Conservation (phyloP, 53 echinoderm and acorn worm genomes). For the Temnopleurus reevesii region DNA sequence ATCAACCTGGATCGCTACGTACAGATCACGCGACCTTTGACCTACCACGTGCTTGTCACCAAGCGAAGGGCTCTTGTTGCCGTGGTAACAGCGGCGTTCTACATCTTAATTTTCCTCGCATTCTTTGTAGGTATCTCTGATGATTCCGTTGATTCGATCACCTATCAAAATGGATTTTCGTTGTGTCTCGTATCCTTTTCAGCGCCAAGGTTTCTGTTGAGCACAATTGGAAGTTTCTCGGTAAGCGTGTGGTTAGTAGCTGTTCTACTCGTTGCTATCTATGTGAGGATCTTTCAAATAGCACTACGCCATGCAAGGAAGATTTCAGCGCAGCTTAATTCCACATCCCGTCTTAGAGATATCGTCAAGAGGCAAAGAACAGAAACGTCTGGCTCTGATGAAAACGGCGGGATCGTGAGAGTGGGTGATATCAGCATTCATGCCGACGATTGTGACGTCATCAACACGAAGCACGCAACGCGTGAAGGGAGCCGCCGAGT, state of each 20-base stretch:
- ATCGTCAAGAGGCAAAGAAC: not conserved
- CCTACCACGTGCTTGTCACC: not conserved
- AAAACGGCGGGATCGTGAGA: not conserved
- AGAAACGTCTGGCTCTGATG: not conserved
- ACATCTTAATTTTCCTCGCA: not conserved
- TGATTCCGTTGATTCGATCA: not conserved
- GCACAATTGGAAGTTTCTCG: not conserved
- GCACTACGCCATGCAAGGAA: not conserved
- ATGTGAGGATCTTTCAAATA: not conserved
- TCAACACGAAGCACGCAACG: not conserved
- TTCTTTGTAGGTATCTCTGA: not conserved
- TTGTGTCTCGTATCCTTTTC: conserved; percentile 3
- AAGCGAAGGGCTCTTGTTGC: not conserved
- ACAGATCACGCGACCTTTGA: not conserved
- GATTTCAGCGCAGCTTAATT: not conserved
- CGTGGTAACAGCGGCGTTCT: not conserved
- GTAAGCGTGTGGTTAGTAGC: not conserved
- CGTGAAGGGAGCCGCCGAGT: not conserved
- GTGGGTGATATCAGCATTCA: too few species aligned
- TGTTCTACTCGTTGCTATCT: not conserved
- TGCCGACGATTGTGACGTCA: too few species aligned
- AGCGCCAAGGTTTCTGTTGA: not conserved
- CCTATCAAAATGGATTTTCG: not conserved
- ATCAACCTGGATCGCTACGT: conserved; percentile 4
- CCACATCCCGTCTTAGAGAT: not conserved